Base-by-base conservation (phyloP, 2,888 invertebrate species). In the Chaitophorus viminalis region DNA sequence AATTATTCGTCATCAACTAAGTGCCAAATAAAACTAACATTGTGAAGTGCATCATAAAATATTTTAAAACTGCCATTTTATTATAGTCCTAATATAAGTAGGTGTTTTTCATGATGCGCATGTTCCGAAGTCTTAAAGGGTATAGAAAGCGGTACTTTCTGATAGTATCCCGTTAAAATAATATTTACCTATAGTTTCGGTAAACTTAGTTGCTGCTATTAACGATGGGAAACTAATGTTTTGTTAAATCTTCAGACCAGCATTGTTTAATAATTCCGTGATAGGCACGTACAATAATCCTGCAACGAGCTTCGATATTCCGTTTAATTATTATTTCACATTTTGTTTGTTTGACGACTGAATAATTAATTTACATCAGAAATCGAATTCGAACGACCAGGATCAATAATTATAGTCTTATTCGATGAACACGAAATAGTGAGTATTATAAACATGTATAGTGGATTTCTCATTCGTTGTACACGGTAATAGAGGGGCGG, bases 221-320 rank as follows among this genome's bases (percentile, higher is more conserved):
- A 74, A 74, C 52, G n/a, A 82, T n/a, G 39, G 31, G 33, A n/a
- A 33, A 74, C 72, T 72, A 82, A 29, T 54, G 54, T 31, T n/a
- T 54, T 54, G 72, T 82, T 74, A 54, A 54, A 74, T 82, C 18
- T 52, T 11, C 4, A 17, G 31, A 29, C n/a, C 54, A 18, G 1
- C 18, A 11, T 29, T 14, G 70, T 14, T 9, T 14, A 14, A 14
- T 70, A 14, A 29, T 11, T 17, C 8, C 70, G 31, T 14, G 4
- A 9, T 11, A 65, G 4, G n/a, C 3, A 29, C 70, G 70, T 29
- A 29, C 70, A 29, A 65, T n/a, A 9, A 9, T 65, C 31, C 0
- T 70, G 68, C 17, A 11, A 8, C 11, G 70, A 31, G 46, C 46
- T 75, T 75, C n/a, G 25, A 75, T 75, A 17, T 75, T 36, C n/a